These are phyloP conservation scores for Turnix velox DNA, from an alignment of 2,113 vertebrate genomes.

Conservation along the genomic window DNA sequence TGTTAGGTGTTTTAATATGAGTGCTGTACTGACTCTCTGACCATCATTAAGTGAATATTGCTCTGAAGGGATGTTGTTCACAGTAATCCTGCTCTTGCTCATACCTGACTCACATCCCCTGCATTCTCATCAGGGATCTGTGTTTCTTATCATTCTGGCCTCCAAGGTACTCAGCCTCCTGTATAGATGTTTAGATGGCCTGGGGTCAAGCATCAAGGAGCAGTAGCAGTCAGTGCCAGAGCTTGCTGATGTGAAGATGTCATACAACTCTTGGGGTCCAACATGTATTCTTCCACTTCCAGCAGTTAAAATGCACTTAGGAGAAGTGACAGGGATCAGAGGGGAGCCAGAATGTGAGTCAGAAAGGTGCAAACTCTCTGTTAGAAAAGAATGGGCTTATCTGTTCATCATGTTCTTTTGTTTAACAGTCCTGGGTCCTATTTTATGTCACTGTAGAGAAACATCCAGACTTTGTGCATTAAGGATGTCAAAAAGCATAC, in stretches of 20 bases:
- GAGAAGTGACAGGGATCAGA: no score
- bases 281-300: neutral
- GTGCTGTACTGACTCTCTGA: neutral
- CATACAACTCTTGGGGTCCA: neutral
- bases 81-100: conserved; percentile 23
- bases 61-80: neutral
- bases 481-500: neutral
- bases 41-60: neutral
- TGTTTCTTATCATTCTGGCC: neutral
- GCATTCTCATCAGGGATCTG: neutral
- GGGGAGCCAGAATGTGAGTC: neutral
- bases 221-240: neutral
- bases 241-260: neutral
- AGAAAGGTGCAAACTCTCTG: neutral
- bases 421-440: neutral
- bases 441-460: neutral
- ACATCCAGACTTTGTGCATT: neutral
- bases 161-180: neutral
- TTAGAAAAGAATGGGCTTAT: neutral
- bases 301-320: neutral
- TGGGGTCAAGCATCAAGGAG: neutral
- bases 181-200: neutral
- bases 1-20: neutral
- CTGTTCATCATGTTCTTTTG: neutral
- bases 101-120: conserved; percentile 19